phyloP scores from a whole-genome alignment of 1,140 invertebrate genomes.

The Saccostrea glomerata region DNA sequence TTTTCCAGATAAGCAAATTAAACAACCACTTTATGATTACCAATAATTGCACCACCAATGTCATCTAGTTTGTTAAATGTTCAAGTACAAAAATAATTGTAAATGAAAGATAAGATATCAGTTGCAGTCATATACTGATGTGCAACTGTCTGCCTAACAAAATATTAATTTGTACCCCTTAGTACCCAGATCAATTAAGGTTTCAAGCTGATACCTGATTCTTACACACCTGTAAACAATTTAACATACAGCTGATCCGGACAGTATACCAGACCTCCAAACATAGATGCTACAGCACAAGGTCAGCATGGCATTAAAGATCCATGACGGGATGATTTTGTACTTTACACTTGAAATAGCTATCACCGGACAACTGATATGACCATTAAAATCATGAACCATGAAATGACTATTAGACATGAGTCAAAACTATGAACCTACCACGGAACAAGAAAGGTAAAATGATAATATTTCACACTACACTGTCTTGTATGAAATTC shows the following conservation, averaged over 20 bases:
- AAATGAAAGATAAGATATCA: neutral
- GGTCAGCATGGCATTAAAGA: neutral
- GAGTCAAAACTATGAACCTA: neutral
- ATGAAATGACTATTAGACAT: neutral
- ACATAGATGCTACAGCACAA: neutral
- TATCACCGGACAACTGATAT: constrained; percentile 1
- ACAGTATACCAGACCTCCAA: too few relatives aligned
- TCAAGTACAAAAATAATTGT: neutral
- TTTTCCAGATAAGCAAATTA: neutral
- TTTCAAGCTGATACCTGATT: neutral
- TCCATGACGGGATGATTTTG: neutral
- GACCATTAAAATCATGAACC: neutral
- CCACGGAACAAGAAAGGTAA: neutral
- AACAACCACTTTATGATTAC: neutral
- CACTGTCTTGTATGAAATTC: too few relatives aligned
- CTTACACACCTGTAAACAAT: neutral
- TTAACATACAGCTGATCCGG: neutral
- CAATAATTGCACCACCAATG: neutral
- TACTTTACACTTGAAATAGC: neutral
- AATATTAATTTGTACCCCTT: neutral
- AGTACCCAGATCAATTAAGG: neutral
- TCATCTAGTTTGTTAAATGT: neutral
- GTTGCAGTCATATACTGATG: neutral
- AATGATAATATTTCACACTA: too few relatives aligned
- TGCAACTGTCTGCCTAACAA: neutral